These are phyloP conservation scores for Lepilemur ruficaudatus DNA, from an alignment of 2,797 vertebrate species.

Conservation along the genomic window DNA sequence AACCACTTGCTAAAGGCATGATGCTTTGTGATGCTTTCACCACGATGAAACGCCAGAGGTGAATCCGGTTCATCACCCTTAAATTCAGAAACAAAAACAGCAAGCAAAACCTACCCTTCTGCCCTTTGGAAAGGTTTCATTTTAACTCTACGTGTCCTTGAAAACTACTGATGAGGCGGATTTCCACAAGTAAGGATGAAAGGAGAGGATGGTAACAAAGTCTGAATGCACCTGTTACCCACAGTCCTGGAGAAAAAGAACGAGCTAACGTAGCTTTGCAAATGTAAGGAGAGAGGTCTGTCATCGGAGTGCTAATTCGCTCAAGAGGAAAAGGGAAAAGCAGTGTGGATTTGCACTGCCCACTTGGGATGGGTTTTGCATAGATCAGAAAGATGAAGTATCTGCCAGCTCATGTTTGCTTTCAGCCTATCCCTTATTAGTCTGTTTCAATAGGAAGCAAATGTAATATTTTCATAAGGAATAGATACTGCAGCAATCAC, in stretches of 20 bases:
- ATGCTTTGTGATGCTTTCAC: not conserved
- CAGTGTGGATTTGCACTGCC: not conserved
- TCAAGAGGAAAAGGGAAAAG: not conserved
- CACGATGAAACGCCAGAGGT: constrained; percentile 13
- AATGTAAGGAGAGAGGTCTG: not conserved
- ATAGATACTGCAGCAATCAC: not conserved
- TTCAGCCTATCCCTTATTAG: constrained; percentile 37
- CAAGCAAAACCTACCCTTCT: constrained; percentile 40
- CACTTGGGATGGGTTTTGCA: constrained; percentile 25
- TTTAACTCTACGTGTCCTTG: not conserved
- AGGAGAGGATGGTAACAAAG: not conserved
- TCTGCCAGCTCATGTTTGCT: constrained; percentile 31
- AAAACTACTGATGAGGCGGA: not conserved
- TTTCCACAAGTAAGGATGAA: constrained; percentile 29
- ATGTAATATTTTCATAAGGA: constrained; percentile 63
- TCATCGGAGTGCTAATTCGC: not conserved
- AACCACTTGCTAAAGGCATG: constrained; percentile 57
- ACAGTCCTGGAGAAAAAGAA: not conserved
- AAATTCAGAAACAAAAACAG: constrained; percentile 61
- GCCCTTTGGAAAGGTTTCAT: constrained; percentile 40
- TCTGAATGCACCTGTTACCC: not conserved
- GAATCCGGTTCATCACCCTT: constrained; percentile 57
- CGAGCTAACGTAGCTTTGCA: not conserved
- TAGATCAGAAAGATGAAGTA: constrained; percentile 57
- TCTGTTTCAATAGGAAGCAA: constrained; percentile 63